phyloP scores from a whole-genome alignment of 1,140 invertebrate genomes.

The Nylanderia fulva region DNA sequence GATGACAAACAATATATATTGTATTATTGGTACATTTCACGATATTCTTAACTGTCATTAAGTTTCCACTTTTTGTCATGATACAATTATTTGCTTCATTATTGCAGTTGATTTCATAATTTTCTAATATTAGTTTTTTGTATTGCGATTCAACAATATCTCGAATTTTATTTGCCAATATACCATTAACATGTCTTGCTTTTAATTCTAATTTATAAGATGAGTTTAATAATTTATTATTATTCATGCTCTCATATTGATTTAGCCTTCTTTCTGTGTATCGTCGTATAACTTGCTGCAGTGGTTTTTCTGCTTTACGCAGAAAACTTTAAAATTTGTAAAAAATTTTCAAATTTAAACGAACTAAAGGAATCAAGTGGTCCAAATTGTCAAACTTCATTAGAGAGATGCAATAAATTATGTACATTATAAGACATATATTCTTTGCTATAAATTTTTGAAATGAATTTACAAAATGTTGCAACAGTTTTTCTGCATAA shows the following conservation, averaged over 20 bases:
- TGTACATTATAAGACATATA: conserved; percentile 18
- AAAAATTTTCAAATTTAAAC: no score
- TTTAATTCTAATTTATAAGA: no score
- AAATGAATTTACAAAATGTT: conserved; percentile 4
- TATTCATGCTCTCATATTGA: conserved; percentile 1
- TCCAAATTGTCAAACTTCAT: no score
- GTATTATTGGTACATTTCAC: conserved; percentile 30
- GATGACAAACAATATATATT: conserved; percentile 20
- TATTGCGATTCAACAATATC: conserved; percentile 39
- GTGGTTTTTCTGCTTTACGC: conserved; percentile 1
- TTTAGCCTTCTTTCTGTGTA: conserved; percentile 13
- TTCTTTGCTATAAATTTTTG: conserved; percentile 4
- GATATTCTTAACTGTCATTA: conserved; percentile 15
- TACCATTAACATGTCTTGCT: not conserved
- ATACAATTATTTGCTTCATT: conserved; percentile 40
- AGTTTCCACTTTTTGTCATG: conserved; percentile 18
- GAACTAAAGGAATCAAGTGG: no score
- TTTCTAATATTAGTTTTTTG: conserved; percentile 19
- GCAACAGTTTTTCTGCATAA: conserved; percentile 8
- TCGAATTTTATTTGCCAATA: conserved; percentile 15
- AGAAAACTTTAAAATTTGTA: no score
- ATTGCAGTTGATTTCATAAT: conserved; percentile 32
- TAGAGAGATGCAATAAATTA: no score
- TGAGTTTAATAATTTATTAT: not conserved
- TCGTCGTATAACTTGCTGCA: conserved; percentile 25